Conservation (phyloP, 2,113 vertebrate genomes). For the Gymnocephalus cernua region DNA sequence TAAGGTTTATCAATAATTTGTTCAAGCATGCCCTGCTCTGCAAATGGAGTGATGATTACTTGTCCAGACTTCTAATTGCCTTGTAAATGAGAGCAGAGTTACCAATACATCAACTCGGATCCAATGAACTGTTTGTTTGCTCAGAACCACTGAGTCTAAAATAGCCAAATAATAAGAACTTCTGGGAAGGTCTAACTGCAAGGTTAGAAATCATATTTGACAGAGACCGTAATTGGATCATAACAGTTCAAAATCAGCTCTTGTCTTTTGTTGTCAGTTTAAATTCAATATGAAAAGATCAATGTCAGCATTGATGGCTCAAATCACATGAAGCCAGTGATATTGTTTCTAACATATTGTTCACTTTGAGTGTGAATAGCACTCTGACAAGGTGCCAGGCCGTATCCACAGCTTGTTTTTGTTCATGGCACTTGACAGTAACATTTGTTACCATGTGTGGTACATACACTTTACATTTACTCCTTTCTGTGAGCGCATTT, state of each 20-base stretch:
- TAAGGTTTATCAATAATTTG: conserved; percentile 74
- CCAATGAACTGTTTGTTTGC: conserved; percentile 48
- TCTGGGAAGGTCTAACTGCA: conserved; percentile 9
- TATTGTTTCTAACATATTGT: conserved; percentile 23
- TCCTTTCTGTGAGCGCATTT: background rate
- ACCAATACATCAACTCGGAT: conserved; percentile 52
- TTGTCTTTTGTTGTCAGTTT: conserved; percentile 26
- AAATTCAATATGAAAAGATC: conserved; percentile 24
- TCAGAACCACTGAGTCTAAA: conserved; percentile 25
- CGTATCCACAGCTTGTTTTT: conserved; percentile 34
- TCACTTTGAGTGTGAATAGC: conserved; percentile 31
- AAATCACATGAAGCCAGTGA: conserved; percentile 7
- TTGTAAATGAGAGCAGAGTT: conserved; percentile 61
- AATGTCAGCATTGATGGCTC: background rate
- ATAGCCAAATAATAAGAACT: conserved; percentile 11
- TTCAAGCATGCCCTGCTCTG: conserved; percentile 69
- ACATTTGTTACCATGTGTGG: conserved; percentile 41
- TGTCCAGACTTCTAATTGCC: conserved; percentile 67
- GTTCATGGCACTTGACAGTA: conserved; percentile 32
- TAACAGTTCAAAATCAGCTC: conserved; percentile 23
- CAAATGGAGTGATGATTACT: conserved; percentile 72
- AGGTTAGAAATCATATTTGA: conserved; percentile 46
- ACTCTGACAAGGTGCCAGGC: conserved; percentile 43
- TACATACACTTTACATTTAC: background rate
- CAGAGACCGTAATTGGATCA: conserved; percentile 20